Conservation (phyloP, 1,140 invertebrate genomes). For the Tetraneura akinire region DNA sequence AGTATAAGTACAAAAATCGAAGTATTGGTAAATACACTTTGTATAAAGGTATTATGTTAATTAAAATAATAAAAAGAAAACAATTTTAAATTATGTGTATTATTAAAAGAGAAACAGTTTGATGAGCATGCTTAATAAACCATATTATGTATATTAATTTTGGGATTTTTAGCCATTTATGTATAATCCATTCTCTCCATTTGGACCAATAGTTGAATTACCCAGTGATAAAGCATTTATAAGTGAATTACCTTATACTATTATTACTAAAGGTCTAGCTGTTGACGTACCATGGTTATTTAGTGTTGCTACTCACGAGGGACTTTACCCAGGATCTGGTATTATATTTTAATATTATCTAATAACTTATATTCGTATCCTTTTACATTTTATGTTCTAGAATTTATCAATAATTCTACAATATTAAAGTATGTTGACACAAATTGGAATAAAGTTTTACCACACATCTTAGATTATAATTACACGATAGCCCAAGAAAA, state of each 20-base stretch:
- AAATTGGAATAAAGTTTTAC: conserved; percentile 55
- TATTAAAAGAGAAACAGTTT: too few species aligned
- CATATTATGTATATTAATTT: conserved; percentile 49
- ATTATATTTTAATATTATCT: conserved; percentile 47
- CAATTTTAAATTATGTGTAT: too few species aligned
- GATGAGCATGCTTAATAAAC: too few species aligned
- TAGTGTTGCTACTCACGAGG: conserved; percentile 58
- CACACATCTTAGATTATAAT: conserved; percentile 55
- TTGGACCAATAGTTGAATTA: conserved; percentile 65
- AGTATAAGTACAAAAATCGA: too few species aligned
- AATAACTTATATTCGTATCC: neutral
- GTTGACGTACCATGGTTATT: conserved; percentile 59
- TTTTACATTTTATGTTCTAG: conserved; percentile 35
- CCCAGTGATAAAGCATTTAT: conserved; percentile 63
- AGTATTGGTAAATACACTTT: too few species aligned
- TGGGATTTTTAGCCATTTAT: conserved; percentile 60
- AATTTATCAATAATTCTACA: conserved; percentile 48
- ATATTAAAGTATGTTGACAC: conserved; percentile 51
- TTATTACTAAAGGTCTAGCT: conserved; percentile 55
- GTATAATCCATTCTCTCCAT: conserved; percentile 67
- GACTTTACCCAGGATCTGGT: conserved; percentile 61
- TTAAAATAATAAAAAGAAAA: too few species aligned
- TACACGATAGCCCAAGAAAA: conserved; percentile 50
- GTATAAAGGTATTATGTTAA: too few species aligned
- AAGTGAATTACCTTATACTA: conserved; percentile 62